Conservation (phyloP, 2,888 invertebrate species). For the Ectemnius continuus region DNA sequence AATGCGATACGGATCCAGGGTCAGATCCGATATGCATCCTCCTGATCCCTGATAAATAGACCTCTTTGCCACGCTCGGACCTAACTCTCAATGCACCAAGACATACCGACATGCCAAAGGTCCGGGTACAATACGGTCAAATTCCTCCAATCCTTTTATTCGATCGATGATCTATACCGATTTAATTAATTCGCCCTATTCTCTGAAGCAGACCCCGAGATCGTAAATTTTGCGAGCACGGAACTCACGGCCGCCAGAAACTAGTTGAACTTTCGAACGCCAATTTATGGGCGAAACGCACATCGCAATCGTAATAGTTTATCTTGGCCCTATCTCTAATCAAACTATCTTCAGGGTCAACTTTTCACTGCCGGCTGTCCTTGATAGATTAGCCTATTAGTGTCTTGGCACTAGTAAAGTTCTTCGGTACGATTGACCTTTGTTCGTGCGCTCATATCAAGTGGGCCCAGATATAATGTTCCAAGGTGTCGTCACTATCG, state of each 20-base stretch:
- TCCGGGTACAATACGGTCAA: not conserved
- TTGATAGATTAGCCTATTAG: constrained; percentile 47
- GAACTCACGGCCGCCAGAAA: not conserved
- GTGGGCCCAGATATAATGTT: constrained; percentile 26
- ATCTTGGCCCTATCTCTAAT: not conserved
- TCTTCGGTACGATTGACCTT: constrained; percentile 30
- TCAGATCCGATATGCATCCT: constrained; percentile 54
- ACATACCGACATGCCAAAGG: not conserved
- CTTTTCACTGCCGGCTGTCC: constrained; percentile 50
- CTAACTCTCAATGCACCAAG: too few relatives aligned
- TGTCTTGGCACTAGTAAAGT: constrained; percentile 41
- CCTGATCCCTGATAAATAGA: constrained; percentile 14
- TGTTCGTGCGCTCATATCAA: constrained; percentile 33
- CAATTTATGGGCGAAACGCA: not conserved
- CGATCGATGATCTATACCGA: too few relatives aligned
- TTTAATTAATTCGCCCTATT: too few relatives aligned
- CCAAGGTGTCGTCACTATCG: constrained; percentile 27
- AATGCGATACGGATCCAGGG: constrained; percentile 64
- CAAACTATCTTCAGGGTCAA: constrained; percentile 40
- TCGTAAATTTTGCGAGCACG: not conserved
- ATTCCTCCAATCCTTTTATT: not conserved
- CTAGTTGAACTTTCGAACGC: not conserved
- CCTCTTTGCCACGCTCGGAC: too few relatives aligned
- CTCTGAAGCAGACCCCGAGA: too few relatives aligned
- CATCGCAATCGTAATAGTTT: not conserved